Evolutionary conservation across 2,888 invertebrate genomes (phyloP), one percentile per base, ranked within the genome.

Genomic region (Heteromyza rotundicornis): DNA sequence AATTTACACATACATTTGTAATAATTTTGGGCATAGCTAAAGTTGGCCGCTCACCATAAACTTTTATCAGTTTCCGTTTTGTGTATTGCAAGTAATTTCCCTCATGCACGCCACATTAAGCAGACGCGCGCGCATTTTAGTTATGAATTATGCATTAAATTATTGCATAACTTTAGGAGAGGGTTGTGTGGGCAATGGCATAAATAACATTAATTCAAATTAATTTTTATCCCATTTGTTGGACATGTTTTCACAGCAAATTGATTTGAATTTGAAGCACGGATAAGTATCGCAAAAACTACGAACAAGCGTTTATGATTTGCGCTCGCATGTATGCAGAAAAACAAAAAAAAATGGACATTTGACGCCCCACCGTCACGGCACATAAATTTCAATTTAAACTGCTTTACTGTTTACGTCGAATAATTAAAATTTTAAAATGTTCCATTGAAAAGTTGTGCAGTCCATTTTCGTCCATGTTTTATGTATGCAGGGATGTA

Each of bases 181-280:
- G 16, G 2, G 5, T 27, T 27, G 5, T 23, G 20, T 51, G 8
- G 22, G 12, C 22, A 3, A 23, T 7, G 2, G 53, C 20, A 54
- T 24, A 2, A 47, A 51, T 8, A n/a, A n/a, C n/a, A n/a, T n/a
- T n/a, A n/a, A n/a, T 19, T 50, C 14, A 27, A 3, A 56, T 3
- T 24, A 19, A n/a, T 19, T 27, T 17, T 14, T 19, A 40, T 17
- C 35, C 8, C 44, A 40, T 19, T 35, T 17, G n/a, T 19, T 24
- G 36, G n/a, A n/a, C 44, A 63, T 14, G 23, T 23, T 50, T 57
- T 49, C 59, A 50, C 53, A 59, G 58, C 56, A 63, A 60, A 65
- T 65, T 53, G 40, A 36, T 63, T 65, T 63, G 57, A 59, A 57
- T 65, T 62, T n/a, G n/a, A 60, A 62, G 60, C 16, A n/a, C 14